Conservation (phyloP, 2,113 vertebrate species). For the Anas platyrhynchos region DNA sequence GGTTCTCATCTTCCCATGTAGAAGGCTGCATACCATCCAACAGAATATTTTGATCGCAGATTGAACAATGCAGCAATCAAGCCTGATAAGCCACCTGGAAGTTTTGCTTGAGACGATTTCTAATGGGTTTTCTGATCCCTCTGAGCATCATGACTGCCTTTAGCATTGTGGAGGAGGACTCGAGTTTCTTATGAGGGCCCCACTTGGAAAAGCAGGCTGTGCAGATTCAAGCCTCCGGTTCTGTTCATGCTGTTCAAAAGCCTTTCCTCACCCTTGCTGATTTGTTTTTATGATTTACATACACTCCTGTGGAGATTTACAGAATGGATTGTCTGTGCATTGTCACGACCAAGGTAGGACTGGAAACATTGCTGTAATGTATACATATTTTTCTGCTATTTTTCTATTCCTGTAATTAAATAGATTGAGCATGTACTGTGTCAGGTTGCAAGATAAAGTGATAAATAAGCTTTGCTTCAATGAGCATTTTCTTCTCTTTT, state of each 20-base stretch:
- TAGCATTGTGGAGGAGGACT: conserved; percentile 85
- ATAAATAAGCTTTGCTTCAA: conserved; percentile 68
- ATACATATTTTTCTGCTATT: conserved; percentile 72
- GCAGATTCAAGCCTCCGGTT: conserved; percentile 78
- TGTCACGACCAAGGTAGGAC: conserved; percentile 97
- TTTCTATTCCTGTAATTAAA: conserved; percentile 72
- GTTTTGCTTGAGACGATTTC: conserved; percentile 81
- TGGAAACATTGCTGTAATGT: conserved; percentile 71
- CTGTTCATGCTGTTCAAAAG: conserved; percentile 73
- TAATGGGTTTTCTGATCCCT: conserved; percentile 80
- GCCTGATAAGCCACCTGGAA: conserved; percentile 75
- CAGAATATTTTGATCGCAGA: conserved; percentile 74
- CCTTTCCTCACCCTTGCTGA: conserved; percentile 78
- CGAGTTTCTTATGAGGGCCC: conserved; percentile 79
- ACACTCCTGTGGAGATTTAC: conserved; percentile 80
- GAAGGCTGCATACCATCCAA: conserved; percentile 67
- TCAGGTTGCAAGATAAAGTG: conserved; percentile 69
- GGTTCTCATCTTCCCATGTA: conserved; percentile 66
- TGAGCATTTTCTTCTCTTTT: conserved; percentile 60
- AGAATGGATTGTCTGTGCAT: conserved; percentile 98
- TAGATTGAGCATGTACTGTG: conserved; percentile 63
- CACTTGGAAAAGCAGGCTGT: conserved; percentile 78
- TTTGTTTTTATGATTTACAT: conserved; percentile 84
- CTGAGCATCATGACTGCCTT: conserved; percentile 81
- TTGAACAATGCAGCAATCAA: conserved; percentile 76